phyloP scores from a whole-genome alignment of 2,888 invertebrate species.

The Tetheella fluctuosa region DNA sequence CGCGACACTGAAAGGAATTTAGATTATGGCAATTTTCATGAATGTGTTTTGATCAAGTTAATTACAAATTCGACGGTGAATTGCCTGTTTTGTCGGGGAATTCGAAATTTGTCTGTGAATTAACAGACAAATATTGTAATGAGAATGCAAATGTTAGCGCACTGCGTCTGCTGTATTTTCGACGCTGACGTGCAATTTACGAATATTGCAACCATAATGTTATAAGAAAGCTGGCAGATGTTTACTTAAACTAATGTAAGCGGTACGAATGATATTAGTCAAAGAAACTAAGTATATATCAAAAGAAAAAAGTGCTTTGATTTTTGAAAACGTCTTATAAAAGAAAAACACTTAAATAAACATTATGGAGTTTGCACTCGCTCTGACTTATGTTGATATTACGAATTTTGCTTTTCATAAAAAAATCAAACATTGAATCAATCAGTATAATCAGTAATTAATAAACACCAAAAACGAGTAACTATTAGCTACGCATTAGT shows the following conservation, averaged over 20 bases:
- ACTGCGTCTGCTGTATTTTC: constrained; percentile 43
- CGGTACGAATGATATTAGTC: neutral
- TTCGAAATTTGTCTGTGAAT: constrained; percentile 29
- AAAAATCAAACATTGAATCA: too few relatives aligned
- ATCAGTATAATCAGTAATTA: too few relatives aligned
- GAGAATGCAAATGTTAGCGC: constrained; percentile 57
- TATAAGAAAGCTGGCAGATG: constrained; percentile 12
- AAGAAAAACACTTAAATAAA: too few relatives aligned
- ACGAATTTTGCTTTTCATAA: too few relatives aligned
- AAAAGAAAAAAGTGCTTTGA: neutral
- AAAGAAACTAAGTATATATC: neutral
- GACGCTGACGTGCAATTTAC: constrained; percentile 39
- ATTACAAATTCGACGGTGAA: constrained; percentile 5
- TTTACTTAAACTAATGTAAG: neutral
- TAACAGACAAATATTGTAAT: constrained; percentile 55
- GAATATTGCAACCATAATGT: constrained; percentile 39
- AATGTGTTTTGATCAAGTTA: constrained; percentile 11
- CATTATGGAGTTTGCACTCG: too few relatives aligned
- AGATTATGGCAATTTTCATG: neutral
- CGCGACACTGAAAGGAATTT: neutral
- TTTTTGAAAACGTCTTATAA: too few relatives aligned
- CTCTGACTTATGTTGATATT: too few relatives aligned
- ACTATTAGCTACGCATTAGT: neutral
- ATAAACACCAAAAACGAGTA: too few relatives aligned
- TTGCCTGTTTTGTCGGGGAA: constrained; percentile 4